Evolutionary conservation across 2,113 vertebrate species (phyloP), one percentile per base, ranked within the genome.

Genomic region (Neodon shergylaensis): DNA sequence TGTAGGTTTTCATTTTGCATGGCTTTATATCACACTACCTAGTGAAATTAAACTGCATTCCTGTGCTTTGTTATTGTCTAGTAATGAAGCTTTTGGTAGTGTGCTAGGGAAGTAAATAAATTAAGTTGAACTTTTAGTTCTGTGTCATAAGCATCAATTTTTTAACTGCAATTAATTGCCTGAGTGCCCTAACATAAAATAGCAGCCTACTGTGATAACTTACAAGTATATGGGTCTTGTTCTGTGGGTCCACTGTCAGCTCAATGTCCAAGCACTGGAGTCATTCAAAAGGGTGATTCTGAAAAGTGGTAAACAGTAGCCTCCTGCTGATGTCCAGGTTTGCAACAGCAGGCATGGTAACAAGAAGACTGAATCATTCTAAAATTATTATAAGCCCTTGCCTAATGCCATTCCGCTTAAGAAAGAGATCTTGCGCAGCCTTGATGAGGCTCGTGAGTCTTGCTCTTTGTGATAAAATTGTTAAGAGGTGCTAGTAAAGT

Each of bases 401-500:
- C 74, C 91, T 92, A 95, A 96, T 54, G 78, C 74, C 54, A 84
- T 82, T 93, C 36, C 85, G 58, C 13, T 61, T 96, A 84, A 61
- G 92, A 96, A 92, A 92, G 10, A 96, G 68, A 96, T 39, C 33
- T 92, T 86, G 84, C 2, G 3, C 33, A 81, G 82, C 44, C 47
- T 94, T 92, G 87, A 73, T 9, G 58, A 84, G 58, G 22, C 79
- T 88, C 24, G 0, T 84, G 89, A 90, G 65, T 76, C 82, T 73
- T 89, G 61, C 47, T 94, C 77, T 96, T 95, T 89, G 47, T 94
- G 74, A 83, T 0, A 5, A 36, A 61, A 94, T 26, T 94, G 44
- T 93, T 91, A 88, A 89, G 70, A 90, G 89, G 39, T 63, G 52
- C 54, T 88, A 94, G 92, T 93, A 77, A 94, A 93, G 49, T 81